phyloP scores from a whole-genome alignment of 2,888 invertebrate species.

The Acheta domesticus region DNA sequence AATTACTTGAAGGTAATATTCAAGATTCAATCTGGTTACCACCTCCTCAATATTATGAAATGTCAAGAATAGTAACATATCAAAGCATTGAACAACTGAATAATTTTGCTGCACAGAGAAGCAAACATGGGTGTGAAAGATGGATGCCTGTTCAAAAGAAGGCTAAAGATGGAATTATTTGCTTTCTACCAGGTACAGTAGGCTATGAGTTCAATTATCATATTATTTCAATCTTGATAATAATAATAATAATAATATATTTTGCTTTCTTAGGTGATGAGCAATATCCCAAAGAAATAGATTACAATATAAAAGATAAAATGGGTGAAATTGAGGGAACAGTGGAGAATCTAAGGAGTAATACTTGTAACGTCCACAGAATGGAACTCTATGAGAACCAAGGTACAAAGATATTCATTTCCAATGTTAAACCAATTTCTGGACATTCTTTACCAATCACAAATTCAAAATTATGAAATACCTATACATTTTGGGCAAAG shows the following conservation, averaged over 20 bases:
- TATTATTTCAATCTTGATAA: too few relatives aligned
- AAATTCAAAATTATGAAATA: constrained; percentile 11
- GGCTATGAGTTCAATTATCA: not conserved
- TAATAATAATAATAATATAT: constrained; percentile 4
- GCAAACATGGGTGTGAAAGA: constrained; percentile 54
- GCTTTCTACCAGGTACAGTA: constrained; percentile 58
- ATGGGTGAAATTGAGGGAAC: constrained; percentile 19
- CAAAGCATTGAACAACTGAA: constrained; percentile 56
- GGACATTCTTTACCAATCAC: not conserved
- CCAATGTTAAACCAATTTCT: not conserved
- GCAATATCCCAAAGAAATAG: constrained; percentile 48
- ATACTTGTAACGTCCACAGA: constrained; percentile 33
- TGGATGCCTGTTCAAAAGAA: constrained; percentile 54
- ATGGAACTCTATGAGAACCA: constrained; percentile 33
- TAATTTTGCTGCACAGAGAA: constrained; percentile 57
- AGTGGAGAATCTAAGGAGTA: constrained; percentile 12
- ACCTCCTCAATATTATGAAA: constrained; percentile 76
- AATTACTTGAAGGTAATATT: constrained; percentile 50
- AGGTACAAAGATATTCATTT: constrained; percentile 34
- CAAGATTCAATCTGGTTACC: constrained; percentile 54
- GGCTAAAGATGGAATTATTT: constrained; percentile 58
- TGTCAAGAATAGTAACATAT: constrained; percentile 59
- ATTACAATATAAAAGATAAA: constrained; percentile 34
- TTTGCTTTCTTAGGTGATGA: constrained; percentile 53
- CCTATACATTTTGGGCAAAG: too few relatives aligned